Evolutionary conservation across 1,140 invertebrate genomes (phyloP), one percentile per base, ranked within the genome.

Genomic region (Stenopsyche tienmushanensis): DNA sequence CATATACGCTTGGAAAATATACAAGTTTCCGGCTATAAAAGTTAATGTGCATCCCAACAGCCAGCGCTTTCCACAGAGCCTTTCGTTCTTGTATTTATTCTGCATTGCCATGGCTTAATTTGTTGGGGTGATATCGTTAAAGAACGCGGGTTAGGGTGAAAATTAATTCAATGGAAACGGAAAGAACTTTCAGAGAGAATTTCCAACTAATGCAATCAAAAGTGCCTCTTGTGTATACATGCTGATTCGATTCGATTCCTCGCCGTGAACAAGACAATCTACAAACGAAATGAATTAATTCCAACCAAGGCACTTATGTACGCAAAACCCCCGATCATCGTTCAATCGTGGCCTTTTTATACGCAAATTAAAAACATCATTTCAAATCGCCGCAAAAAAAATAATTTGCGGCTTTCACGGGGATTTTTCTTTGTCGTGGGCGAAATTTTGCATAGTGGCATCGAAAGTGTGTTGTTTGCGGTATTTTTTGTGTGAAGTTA

Each of bases 91-190:
- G 21, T 25, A 20, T 25, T 54, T 54, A 54, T 54, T 29, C 52
- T 25, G 24, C 52, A 21, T 20, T 13, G 47, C 47, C 47, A 50
- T 21, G 52, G 52, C 52, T 54, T 54, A 54, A 54, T 54, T 54
- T 54, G 52, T 54, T 54, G 52, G 13, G 52, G 52, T 18, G 25
- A 54, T 54, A 25, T 54, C 52, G 52, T 54, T 26, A 25, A 25
- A 18, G 52, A 20, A 20, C 24, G 25, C 13, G 23, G 10, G 20
- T 15, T n/a, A 10, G 52, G 20, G 25, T 25, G 20, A n/a, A 54
- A 54, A 54, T 54, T 54, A 54, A 54, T 54, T 54, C 52, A 8
- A 18, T 50, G n/a, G n/a, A n/a, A n/a, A 47, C 10, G 5, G 18
- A 47, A 47, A 47, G 10, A 47, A 47, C 44, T 47, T 20, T 47